phyloP scores from a whole-genome alignment of 2,113 vertebrate species.

The Psophia crepitans region DNA sequence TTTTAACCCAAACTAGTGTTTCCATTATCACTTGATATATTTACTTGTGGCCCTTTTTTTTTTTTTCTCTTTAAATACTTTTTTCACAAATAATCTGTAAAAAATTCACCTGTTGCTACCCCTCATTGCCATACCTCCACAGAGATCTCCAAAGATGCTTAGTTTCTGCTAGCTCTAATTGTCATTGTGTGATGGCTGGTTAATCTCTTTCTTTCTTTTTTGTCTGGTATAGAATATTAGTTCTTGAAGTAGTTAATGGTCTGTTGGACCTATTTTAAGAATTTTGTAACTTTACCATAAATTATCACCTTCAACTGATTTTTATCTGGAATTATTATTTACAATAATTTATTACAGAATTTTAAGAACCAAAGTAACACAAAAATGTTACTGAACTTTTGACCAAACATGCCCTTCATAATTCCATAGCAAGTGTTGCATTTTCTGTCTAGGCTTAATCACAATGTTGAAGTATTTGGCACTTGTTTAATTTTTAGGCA shows the following conservation, averaged over 20 bases:
- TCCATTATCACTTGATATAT: neutral
- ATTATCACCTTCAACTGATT: neutral
- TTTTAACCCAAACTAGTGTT: constrained; percentile 26
- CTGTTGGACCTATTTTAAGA: neutral
- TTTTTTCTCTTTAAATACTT: neutral
- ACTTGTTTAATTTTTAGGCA: neutral
- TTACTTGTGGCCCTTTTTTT: neutral
- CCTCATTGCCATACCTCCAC: neutral
- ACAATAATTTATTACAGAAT: neutral
- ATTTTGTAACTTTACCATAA: neutral
- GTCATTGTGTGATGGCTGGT: neutral
- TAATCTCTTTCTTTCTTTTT: constrained; percentile 26
- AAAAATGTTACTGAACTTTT: neutral
- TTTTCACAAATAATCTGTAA: constrained; percentile 15
- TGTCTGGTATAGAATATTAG: neutral
- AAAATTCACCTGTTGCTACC: constrained; percentile 8
- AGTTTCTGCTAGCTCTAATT: constrained; percentile 1
- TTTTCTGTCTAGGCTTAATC: neutral
- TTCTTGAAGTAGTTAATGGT: neutral
- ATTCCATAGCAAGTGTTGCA: neutral
- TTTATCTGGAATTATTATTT: neutral
- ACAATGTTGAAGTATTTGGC: neutral
- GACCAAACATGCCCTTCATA: neutral
- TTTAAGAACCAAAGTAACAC: neutral
- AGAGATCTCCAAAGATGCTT: neutral